Conservation (phyloP, 2,113 vertebrate species). For the Dicentrarchus labrax region DNA sequence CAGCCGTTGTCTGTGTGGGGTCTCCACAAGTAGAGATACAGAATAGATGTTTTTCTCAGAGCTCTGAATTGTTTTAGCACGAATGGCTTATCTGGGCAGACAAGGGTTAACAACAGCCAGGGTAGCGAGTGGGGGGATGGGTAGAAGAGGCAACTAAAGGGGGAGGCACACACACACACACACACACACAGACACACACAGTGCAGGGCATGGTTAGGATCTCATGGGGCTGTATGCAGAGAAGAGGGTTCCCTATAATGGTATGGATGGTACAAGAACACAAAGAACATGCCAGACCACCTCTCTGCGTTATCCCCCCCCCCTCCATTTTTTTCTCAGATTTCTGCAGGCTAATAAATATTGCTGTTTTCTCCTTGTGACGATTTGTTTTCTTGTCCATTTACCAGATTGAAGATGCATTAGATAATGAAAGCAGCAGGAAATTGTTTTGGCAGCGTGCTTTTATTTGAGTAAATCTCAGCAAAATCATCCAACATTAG, state of each 20-base stretch:
- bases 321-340: conserved; percentile 54
- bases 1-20: conserved; percentile 40
- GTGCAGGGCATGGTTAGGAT: conserved; percentile 53
- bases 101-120: conserved; percentile 75
- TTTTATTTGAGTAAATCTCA: conserved; percentile 71
- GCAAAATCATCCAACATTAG: conserved; percentile 70
- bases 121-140: conserved; percentile 73
- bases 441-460: conserved; percentile 73
- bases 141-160: conserved; percentile 64
- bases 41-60: conserved; percentile 40
- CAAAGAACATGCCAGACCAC: conserved; percentile 22
- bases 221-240: conserved; percentile 45
- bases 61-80: conserved; percentile 49
- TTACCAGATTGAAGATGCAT: conserved; percentile 80
- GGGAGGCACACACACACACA: conserved; percentile 38
- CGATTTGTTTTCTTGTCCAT: conserved; percentile 71
- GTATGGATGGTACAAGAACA: conserved; percentile 40
- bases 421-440: conserved; percentile 80
- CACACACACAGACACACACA: conserved; percentile 3
- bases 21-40: conserved; percentile 7
- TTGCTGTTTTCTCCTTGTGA: neutral
- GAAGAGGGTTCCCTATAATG: conserved; percentile 45
- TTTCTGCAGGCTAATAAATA: conserved; percentile 63
- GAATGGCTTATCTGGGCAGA: conserved; percentile 64
- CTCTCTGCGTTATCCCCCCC: neutral